These are phyloP conservation scores for Achatina immaculata DNA, from an alignment of 1,140 invertebrate species.

Conservation along the genomic window DNA sequence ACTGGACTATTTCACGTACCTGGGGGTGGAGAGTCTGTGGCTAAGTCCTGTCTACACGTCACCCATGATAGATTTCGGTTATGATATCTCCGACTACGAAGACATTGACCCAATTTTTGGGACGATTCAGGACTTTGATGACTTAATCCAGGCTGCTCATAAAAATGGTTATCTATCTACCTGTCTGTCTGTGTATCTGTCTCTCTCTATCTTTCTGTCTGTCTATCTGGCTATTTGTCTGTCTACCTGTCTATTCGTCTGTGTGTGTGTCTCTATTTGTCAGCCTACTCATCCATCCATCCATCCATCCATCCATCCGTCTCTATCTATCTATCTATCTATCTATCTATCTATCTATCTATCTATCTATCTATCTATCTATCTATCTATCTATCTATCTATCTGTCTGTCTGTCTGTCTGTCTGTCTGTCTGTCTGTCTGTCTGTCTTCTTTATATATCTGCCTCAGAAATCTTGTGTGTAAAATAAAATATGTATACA, in stretches of 20 bases:
- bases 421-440: too few species aligned
- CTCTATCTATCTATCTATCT: neutral
- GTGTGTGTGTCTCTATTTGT: too few species aligned
- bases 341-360: neutral
- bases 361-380: neutral
- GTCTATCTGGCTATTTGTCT: neutral
- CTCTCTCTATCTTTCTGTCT: neutral
- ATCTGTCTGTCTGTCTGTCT: neutral
- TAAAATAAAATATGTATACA: too few species aligned
- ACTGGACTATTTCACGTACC: conserved; percentile 70
- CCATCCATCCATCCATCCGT: neutral
- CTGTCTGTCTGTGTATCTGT: neutral
- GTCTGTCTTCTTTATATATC: too few species aligned
- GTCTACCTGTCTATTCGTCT: neutral
- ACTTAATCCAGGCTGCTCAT: conserved; percentile 72
- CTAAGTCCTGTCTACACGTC: conserved; percentile 81
- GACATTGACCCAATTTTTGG: conserved; percentile 82
- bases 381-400: neutral
- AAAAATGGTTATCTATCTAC: neutral
- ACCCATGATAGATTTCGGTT: conserved; percentile 80
- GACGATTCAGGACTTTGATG: conserved; percentile 80
- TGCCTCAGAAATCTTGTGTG: too few species aligned
- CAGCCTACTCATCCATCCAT: neutral
- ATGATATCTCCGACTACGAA: conserved; percentile 81
- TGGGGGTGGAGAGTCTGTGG: conserved; percentile 79